Base-by-base conservation (phyloP, 1,140 invertebrate genomes). In the Hyposmocoma kahamanoa region DNA sequence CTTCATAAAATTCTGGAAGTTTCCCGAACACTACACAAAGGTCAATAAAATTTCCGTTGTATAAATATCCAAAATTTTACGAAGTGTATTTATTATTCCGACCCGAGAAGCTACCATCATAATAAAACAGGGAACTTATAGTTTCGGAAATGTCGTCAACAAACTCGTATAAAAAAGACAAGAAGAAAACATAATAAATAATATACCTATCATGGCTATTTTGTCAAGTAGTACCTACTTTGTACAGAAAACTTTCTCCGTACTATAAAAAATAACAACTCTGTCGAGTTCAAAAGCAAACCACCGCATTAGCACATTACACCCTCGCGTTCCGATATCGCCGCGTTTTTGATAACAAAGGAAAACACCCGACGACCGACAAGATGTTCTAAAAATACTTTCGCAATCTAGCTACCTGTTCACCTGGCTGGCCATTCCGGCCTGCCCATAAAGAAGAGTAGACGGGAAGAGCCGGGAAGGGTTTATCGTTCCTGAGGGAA, bases 311-410 rank as follows among this genome's bases (percentile, higher is more conserved):
- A 76, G 59, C 53, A 59, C 59, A n/a, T n/a, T n/a, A n/a, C n/a
- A n/a, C n/a, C n/a, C 62, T 64, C 65, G 68, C 62, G 64, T 65
- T 70, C 64, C 59, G 73, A 75, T 64, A 60, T 60, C 59, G 56
- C 65, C n/a, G n/a, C n/a, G n/a, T n/a, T n/a, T 65, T 81, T 78
- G 74, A 84, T 80, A 84, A 84, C 80, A 84, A 81, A 81, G 73
- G 77, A 76, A 81, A 78, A 79, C 75, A 77, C 68, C 66, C 62
- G 67, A 74, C 71, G 70, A 73, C 64, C 72, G 72, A 69, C 80
- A 82, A 84, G 80, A 82, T 81, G 81, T 74, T 84, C 72, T 77
- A 76, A 84, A 84, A 84, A 84, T 84, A 83, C 75, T 74, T 78
- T 80, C 73, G 69, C 75, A 84, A 81, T 82, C 71, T 81, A 77